phyloP scores from a whole-genome alignment of 2,797 vertebrate species.

The Streptopelia turtur region DNA sequence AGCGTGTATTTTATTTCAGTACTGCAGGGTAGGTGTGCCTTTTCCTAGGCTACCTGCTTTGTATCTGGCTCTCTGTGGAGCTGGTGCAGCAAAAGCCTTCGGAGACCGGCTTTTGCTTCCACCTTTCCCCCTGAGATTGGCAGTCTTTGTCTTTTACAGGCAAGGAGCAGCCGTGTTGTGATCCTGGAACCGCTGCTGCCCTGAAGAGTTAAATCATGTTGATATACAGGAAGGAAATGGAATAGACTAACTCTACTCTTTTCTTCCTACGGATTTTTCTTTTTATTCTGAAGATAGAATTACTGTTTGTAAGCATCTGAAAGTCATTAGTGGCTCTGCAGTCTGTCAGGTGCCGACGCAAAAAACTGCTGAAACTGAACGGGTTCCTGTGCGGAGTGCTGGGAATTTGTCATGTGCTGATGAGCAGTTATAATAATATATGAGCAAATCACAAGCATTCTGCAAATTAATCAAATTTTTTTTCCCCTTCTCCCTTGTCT shows the following conservation, averaged over 20 bases:
- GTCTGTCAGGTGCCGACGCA: slow-evolving; percentile 89
- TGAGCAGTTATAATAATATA: slow-evolving; percentile 94
- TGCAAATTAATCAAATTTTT: slow-evolving; percentile 92
- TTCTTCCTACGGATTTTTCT: slow-evolving; percentile 80
- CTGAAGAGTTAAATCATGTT: slow-evolving; percentile 79
- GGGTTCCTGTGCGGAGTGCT: slow-evolving; percentile 84
- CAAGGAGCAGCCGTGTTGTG: slow-evolving; percentile 59
- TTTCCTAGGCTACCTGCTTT: slow-evolving; percentile 53
- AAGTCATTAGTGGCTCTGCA: slow-evolving; percentile 90
- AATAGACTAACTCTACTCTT: slow-evolving; percentile 80
- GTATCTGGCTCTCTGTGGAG: slow-evolving; percentile 22
- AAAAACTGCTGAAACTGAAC: slow-evolving; percentile 89
- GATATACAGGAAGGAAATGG: slow-evolving; percentile 81
- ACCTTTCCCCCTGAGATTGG: slow-evolving; percentile 61
- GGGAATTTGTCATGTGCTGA: slow-evolving; percentile 91
- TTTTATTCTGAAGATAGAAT: slow-evolving; percentile 87
- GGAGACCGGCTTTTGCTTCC: slow-evolving; percentile 33
- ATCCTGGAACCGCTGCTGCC: slow-evolving; percentile 49
- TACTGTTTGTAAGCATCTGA: slow-evolving; percentile 93
- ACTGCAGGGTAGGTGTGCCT: slow-evolving; percentile 50
- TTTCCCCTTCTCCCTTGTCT: slow-evolving; percentile 79
- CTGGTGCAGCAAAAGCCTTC: not conserved
- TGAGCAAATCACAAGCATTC: slow-evolving; percentile 92
- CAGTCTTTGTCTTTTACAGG: slow-evolving; percentile 75
- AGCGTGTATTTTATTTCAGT: not conserved